Evolutionary conservation across 2,888 invertebrate species (phyloP).

Genomic region (Doris montereyensis): DNA sequence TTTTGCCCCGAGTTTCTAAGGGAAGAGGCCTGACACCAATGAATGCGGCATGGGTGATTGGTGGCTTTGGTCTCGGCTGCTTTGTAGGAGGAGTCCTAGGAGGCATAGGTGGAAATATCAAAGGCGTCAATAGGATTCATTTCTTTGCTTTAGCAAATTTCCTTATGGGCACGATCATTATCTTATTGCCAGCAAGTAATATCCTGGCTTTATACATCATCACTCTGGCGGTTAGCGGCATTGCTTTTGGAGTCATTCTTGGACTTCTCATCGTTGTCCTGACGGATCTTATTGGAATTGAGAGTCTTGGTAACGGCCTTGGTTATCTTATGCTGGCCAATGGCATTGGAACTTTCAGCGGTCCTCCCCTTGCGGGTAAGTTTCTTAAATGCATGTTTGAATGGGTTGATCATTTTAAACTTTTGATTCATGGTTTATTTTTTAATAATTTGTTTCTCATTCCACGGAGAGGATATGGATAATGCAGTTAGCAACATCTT

Average conservation of each 20-base stretch:
- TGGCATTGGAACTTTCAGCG: conserved; percentile 60
- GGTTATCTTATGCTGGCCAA: conserved; percentile 65
- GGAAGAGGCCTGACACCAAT: conserved; percentile 49
- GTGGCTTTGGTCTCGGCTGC: conserved; percentile 52
- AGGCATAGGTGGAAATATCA: conserved; percentile 58
- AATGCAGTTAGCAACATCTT: neutral
- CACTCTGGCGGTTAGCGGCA: conserved; percentile 48
- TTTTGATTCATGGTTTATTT: neutral
- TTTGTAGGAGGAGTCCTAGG: conserved; percentile 59
- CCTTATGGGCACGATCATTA: conserved; percentile 47
- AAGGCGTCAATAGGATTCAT: conserved; percentile 48
- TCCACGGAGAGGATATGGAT: too few species aligned
- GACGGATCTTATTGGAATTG: conserved; percentile 56
- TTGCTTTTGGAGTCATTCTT: conserved; percentile 60
- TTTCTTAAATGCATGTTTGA: neutral
- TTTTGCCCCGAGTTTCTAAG: too few species aligned
- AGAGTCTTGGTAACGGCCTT: conserved; percentile 58
- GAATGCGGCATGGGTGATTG: conserved; percentile 52
- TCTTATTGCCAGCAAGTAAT: conserved; percentile 45
- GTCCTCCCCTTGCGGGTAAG: conserved; percentile 59
- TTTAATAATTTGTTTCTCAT: neutral
- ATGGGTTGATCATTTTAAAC: neutral
- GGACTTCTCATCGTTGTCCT: conserved; percentile 61
- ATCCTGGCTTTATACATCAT: conserved; percentile 27
- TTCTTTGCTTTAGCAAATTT: conserved; percentile 55